Base-by-base conservation (phyloP, 2,888 invertebrate species). In the Xanthorhoe spadicearia region DNA sequence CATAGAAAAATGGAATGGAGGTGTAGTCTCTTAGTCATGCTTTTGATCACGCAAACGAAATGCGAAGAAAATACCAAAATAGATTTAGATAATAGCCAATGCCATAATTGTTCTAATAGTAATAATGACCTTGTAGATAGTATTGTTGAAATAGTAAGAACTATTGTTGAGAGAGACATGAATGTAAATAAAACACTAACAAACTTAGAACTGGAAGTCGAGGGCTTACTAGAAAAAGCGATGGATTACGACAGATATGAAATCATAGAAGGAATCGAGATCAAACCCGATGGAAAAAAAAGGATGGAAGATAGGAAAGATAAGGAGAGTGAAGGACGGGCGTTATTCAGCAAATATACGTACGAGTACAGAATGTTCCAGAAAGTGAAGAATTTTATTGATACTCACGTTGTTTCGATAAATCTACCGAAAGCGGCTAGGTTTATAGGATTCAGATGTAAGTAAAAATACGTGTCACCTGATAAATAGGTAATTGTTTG, bases 361-460 rank as follows among this genome's bases (percentile, higher is more conserved):
- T 88, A 94, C 59, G 93, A 94, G 74, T 92, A 94, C 56, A 94
- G 95, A 79, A 80, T 95, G 69, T 84, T 94, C 66, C 94, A 94
- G 71, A 94, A 94, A 78, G 85, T 95, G 48, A 94, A 94, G 73
- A 88, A 93, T 74, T 95, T 94, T 78, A 89, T 94, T 2, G 90
- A 94, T 58, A 94, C 90, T 61, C 96, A 95, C 84, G 94, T 94
- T 52, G 79, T 96, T 28, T 94, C 95, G 35, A 94, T 97, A 8
- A 95, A 95, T 77, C 79, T 96, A 56, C 95, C 96, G 0, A 94
- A 95, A 80, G 94, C 95, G 10, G 95, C 95, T 0, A 92, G 95
- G 70, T 88, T 95, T 52, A 92, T 95, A 64, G 94, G 95, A 73
- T 94, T 95, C 67, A 89, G 94, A 81, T 94, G 95, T 95, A 86